phyloP scores from a whole-genome alignment of 2,113 vertebrate species.

The Dicerorhinus sumatrensis region DNA sequence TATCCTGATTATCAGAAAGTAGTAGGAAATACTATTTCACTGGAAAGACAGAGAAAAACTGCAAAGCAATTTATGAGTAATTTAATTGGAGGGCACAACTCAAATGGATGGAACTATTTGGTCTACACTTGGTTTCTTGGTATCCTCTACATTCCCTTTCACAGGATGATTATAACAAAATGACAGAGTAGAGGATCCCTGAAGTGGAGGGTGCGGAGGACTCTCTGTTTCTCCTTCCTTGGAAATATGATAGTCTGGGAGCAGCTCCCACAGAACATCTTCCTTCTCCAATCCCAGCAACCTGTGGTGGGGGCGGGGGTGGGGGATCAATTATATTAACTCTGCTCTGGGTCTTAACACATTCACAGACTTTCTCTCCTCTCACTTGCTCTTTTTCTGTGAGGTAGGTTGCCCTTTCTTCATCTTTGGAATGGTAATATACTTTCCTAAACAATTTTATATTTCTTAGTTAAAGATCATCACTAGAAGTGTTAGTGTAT shows the following conservation, averaged over 20 bases:
- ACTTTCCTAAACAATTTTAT: not conserved
- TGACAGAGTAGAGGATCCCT: not conserved
- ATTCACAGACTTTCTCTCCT: not conserved
- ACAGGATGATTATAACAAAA: not conserved
- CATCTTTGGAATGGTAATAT: not conserved
- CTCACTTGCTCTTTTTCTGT: not conserved
- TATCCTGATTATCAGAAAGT: conserved; percentile 48
- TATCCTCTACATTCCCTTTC: not conserved
- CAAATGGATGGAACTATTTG: not conserved
- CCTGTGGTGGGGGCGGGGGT: too few relatives aligned
- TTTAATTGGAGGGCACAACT: not conserved
- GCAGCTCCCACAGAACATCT: not conserved
- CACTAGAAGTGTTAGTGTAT: not conserved
- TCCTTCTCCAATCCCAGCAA: not conserved
- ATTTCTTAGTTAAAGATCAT: not conserved
- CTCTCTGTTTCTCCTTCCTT: not conserved
- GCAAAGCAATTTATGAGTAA: conserved; percentile 3
- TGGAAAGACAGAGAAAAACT: not conserved
- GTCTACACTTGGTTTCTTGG: not conserved
- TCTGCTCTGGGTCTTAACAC: not conserved
- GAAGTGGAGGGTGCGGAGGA: not conserved
- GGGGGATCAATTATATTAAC: not conserved
- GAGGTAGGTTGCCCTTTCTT: not conserved
- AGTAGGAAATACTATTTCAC: not conserved
- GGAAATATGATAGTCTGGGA: not conserved